These are phyloP conservation scores for Aix galericulata DNA, from an alignment of 2,113 vertebrate species.

Conservation along the genomic window DNA sequence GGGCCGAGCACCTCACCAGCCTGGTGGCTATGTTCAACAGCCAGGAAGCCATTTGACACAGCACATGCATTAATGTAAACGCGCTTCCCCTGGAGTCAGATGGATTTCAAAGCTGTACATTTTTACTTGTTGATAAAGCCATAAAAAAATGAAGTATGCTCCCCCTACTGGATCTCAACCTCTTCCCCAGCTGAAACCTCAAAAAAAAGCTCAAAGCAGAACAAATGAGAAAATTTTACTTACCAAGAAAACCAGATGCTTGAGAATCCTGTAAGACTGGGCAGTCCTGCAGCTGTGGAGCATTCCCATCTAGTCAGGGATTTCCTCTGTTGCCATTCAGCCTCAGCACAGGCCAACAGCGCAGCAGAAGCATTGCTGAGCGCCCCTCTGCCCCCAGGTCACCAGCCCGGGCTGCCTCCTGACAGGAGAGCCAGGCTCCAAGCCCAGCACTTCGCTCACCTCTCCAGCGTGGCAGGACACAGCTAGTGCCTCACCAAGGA, in stretches of 20 bases:
- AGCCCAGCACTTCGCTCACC: neutral
- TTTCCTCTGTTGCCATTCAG: neutral
- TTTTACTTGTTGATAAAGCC: neutral
- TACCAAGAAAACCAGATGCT: neutral
- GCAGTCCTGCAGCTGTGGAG: neutral
- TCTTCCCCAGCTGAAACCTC: neutral
- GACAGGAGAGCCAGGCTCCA: too few relatives aligned
- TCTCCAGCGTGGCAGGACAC: neutral
- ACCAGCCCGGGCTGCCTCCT: too few relatives aligned
- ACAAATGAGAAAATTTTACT: neutral
- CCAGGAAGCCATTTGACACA: rapidly evolving
- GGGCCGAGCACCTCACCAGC: neutral
- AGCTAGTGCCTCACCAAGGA: rapidly evolving
- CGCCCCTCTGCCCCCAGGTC: neutral
- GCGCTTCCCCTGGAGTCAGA: neutral
- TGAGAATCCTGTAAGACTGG: rapidly evolving
- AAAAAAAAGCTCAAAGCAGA: neutral
- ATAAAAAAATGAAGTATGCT: neutral
- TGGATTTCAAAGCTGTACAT: neutral
- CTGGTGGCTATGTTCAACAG: neutral
- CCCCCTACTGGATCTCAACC: neutral
- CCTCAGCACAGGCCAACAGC: neutral
- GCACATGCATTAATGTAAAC: neutral
- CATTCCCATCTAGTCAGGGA: rapidly evolving
- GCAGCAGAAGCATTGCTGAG: rapidly evolving